These are phyloP conservation scores for Ctenopoma multispine DNA, from an alignment of 2,797 vertebrate species.

Conservation along the genomic window DNA sequence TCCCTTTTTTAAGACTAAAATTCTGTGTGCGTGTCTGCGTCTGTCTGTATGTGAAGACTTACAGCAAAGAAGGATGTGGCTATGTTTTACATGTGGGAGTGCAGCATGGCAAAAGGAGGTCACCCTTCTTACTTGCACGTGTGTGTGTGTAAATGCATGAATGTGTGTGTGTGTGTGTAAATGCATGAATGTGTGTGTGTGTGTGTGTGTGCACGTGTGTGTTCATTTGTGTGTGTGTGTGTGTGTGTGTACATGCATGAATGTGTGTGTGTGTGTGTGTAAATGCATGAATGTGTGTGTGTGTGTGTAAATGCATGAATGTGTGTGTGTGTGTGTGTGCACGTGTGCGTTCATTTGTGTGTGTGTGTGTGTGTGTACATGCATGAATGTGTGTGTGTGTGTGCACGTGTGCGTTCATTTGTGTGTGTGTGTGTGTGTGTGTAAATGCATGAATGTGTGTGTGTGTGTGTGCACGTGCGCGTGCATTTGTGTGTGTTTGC, in stretches of 20 bases:
- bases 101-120: conserved; percentile 42
- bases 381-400: conserved; percentile 22
- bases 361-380: conserved; percentile 20
- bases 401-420: conserved; percentile 20
- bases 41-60: conserved; percentile 32
- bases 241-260: conserved; percentile 44
- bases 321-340: conserved; percentile 16
- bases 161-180: conserved; percentile 29
- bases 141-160: conserved; percentile 20
- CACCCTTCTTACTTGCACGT: conserved; percentile 29
- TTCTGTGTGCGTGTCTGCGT: conserved; percentile 16
- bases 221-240: conserved; percentile 43
- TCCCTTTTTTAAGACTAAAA: conserved; percentile 33
- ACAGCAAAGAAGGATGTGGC: conserved; percentile 29
- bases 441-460: conserved; percentile 16
- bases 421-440: conserved; percentile 26
- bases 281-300: conserved; percentile 3
- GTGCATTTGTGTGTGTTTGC: conserved; percentile 36
- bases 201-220: conserved; percentile 32
- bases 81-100: conserved; percentile 51
- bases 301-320: conserved; percentile 20
- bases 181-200: conserved; percentile 17
- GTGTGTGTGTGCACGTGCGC: conserved; percentile 31
- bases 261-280: conserved; percentile 42
- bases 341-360: too few relatives aligned